Base-by-base conservation (phyloP, 2,113 vertebrate species). In the Paracyprichromis sp. region DNA sequence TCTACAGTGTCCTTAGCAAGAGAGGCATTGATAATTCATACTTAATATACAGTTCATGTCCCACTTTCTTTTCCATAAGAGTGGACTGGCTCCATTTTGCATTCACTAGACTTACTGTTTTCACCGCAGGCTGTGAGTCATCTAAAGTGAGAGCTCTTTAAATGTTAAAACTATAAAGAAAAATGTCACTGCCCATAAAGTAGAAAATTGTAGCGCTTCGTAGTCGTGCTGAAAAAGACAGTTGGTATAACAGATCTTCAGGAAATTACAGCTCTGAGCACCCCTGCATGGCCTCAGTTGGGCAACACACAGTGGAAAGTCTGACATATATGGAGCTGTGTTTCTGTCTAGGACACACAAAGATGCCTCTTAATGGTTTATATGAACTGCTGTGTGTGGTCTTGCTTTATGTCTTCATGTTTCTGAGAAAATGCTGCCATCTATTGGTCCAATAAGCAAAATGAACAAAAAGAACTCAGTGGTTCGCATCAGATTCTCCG, bases 371-470 rank as follows among this genome's bases (percentile, higher is more conserved):
- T 3, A 7, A 31, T 82, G 61, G 5, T 50, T 80, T 13, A 45
- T 53, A 31, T 76, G 16, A 52, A 26, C 17, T 69, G 34, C 34
- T 26, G 3, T 19, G 21, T 82, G 21, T 40, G 40, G 40, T 54
- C 38, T 13, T 47, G 2, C 7, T n/a, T 10, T 56, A 45, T 21
- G 50, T 19, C 36, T 71, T 50, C 31, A 8, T 24, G 24, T 59
- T 45, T 90, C 50, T 83, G 34, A 80, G 73, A 26, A 89, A 79
- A 90, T 91, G 89, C 94, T 94, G 92, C 95, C 91, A 86, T 92
- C 96, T 96, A 53, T 73, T 91, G 95, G 93, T 86, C 36, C 80
- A 26, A 38, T 19, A 5, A 7, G 7, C 36, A 12, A 83, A 59
- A 19, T 59, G 2, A 43, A 9, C 31, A 12, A 83, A 59, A 21